phyloP scores from a whole-genome alignment of 92 coral and sea anemone species.

The Heliopora coerulea region DNA sequence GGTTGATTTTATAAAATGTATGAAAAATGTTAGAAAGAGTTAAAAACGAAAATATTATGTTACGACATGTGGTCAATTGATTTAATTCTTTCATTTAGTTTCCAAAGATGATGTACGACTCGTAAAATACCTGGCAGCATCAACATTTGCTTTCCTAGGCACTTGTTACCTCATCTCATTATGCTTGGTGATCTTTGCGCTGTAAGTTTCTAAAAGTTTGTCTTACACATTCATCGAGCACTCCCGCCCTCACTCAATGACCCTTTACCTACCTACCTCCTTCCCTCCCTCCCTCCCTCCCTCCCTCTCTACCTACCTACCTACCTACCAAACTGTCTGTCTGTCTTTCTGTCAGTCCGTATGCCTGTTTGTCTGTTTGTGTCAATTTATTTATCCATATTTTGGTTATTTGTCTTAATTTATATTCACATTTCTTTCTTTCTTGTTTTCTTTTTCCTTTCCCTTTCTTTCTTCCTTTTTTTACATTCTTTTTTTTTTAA shows the following conservation, averaged over 20 bases:
- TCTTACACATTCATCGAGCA: too few relatives aligned
- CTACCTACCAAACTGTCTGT: too few relatives aligned
- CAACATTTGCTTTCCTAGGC: neutral
- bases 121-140: conserved; percentile 14
- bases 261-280: neutral
- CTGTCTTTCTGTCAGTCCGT: too few relatives aligned
- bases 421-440: too few relatives aligned
- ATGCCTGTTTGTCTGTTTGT: too few relatives aligned
- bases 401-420: too few relatives aligned
- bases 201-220: neutral
- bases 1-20: neutral
- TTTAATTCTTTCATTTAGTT: neutral
- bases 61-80: neutral
- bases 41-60: neutral
- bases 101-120: conserved; percentile 13
- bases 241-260: neutral
- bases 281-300: too few relatives aligned
- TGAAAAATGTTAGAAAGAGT: neutral
- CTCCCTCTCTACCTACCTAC: neutral
- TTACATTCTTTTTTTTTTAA: too few relatives aligned
- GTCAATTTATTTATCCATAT: too few relatives aligned
- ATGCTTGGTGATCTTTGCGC: neutral
- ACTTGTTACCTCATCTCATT: neutral
- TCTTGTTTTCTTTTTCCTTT: too few relatives aligned
- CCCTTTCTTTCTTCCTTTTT: too few relatives aligned